Evolutionary conservation across 2,888 invertebrate genomes (phyloP).

Genomic region (Hipparchia semele): DNA sequence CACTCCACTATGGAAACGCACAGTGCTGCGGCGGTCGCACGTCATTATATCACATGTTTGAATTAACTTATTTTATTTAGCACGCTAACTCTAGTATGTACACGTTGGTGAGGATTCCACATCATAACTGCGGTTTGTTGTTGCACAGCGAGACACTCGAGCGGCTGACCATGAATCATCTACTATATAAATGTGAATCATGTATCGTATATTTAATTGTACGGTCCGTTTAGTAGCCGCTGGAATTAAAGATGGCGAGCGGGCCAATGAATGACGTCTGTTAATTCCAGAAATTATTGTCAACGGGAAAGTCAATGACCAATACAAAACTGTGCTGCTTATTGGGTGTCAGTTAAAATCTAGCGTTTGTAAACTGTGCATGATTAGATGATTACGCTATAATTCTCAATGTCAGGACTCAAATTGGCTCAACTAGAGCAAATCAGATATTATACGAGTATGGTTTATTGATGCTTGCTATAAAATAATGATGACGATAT

Average conservation of each 20-base stretch:
- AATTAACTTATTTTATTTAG: slow-evolving; percentile 74
- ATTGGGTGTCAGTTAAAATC: slow-evolving; percentile 26
- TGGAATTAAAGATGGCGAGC: slow-evolving; percentile 46
- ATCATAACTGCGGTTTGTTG: slow-evolving; percentile 68
- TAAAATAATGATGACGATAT: slow-evolving; percentile 8
- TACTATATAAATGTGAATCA: slow-evolving; percentile 74
- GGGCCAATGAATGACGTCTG: slow-evolving; percentile 55
- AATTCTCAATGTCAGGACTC: slow-evolving; percentile 23
- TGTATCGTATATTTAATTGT: slow-evolving; percentile 60
- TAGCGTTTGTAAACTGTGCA: slow-evolving; percentile 21
- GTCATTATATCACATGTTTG: slow-evolving; percentile 80
- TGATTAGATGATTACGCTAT: slow-evolving; percentile 13
- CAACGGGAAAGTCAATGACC: slow-evolving; percentile 57
- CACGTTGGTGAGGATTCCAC: slow-evolving; percentile 55
- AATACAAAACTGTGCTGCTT: slow-evolving; percentile 37
- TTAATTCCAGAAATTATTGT: slow-evolving; percentile 59
- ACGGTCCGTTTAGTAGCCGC: slow-evolving; percentile 39
- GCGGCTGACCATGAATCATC: slow-evolving; percentile 72
- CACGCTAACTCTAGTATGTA: slow-evolving; percentile 50
- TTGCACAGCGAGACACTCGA: slow-evolving; percentile 71
- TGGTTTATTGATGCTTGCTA: slow-evolving; percentile 26
- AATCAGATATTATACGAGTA: neutral
- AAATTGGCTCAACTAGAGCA: slow-evolving; percentile 27
- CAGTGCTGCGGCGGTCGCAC: slow-evolving; percentile 75
- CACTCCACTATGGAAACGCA: slow-evolving; percentile 70